phyloP scores from a whole-genome alignment of 1,140 invertebrate species.

The Ericerus pela region DNA sequence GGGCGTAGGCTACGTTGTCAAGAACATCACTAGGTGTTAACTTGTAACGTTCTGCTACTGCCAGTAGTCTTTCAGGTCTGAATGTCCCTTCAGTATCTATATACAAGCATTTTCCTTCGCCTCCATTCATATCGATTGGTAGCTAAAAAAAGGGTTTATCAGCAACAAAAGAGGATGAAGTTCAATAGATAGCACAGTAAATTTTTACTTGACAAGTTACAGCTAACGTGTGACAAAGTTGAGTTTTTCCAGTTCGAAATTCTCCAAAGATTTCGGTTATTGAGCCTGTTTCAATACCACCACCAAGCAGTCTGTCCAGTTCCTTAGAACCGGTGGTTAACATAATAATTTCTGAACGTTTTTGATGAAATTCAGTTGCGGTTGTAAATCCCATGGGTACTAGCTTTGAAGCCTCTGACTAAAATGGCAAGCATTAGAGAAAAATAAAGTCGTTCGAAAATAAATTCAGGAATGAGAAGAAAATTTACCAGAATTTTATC shows the following conservation, averaged over 20 bases:
- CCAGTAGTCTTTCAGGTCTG: conserved; percentile 68
- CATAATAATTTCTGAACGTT: conserved; percentile 76
- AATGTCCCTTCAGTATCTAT: conserved; percentile 98
- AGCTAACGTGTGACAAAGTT: conserved; percentile 91
- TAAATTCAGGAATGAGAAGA: no score
- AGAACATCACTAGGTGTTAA: conserved; percentile 75
- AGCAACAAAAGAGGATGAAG: not conserved
- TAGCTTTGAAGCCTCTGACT: conserved; percentile 75
- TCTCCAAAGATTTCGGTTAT: conserved; percentile 99
- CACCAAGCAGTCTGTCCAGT: conserved; percentile 81
- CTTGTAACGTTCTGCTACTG: conserved; percentile 72
- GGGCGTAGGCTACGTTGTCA: conserved; percentile 92
- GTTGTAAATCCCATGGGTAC: conserved; percentile 97
- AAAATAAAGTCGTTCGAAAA: no score
- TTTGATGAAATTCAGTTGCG: conserved; percentile 88
- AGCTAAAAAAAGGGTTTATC: conserved; percentile 39
- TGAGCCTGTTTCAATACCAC: conserved; percentile 95
- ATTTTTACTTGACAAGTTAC: conserved; percentile 82
- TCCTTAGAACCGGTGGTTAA: conserved; percentile 88
- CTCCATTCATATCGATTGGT: conserved; percentile 90
- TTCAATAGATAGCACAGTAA: no score
- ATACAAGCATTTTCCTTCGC: conserved; percentile 95
- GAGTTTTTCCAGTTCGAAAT: conserved; percentile 96
- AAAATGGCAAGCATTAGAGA: conserved; percentile 3
- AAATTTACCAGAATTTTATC: conserved; percentile 72